Evolutionary conservation across 2,113 vertebrate genomes (phyloP).

Genomic region (Bettongia penicillata): DNA sequence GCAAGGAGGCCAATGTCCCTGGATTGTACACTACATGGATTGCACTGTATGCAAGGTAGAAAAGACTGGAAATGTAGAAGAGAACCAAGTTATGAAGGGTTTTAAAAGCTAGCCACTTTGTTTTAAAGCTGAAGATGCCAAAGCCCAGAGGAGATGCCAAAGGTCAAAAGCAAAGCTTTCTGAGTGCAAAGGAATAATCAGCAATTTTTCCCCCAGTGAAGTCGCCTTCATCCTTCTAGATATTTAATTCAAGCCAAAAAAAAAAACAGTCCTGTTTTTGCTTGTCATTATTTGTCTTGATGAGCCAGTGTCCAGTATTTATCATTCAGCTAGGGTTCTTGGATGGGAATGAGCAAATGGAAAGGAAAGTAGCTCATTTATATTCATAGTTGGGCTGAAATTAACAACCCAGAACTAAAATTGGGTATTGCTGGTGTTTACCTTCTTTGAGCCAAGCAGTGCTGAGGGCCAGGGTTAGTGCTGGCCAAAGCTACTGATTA

Average conservation of each 20-base stretch:
- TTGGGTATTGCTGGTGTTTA: constrained; percentile 43
- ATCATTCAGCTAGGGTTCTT: constrained; percentile 68
- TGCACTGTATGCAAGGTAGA: not conserved
- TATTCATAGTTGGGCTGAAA: constrained; percentile 61
- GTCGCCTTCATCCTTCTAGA: constrained; percentile 59
- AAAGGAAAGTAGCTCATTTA: constrained; percentile 69
- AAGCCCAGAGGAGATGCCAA: constrained; percentile 6
- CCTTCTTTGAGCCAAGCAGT: constrained; percentile 15
- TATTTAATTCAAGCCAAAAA: constrained; percentile 68
- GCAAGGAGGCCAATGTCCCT: not conserved
- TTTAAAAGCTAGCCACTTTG: not conserved
- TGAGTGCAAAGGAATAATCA: not conserved
- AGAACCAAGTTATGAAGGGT: not conserved
- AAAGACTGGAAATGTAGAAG: not conserved
- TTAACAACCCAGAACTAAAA: constrained; percentile 70
- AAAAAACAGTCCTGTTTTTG: constrained; percentile 50
- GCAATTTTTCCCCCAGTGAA: constrained; percentile 55
- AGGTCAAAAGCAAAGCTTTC: not conserved
- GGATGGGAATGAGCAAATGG: constrained; percentile 59
- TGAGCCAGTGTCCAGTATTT: constrained; percentile 59
- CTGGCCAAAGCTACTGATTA: constrained; percentile 71
- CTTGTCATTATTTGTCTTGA: constrained; percentile 69
- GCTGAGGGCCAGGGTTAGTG: constrained; percentile 51
- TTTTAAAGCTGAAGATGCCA: not conserved
- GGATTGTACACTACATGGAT: not conserved